These are phyloP conservation scores for Dysmachus trigonus DNA, from an alignment of 2,888 invertebrate genomes.

Conservation along the genomic window DNA sequence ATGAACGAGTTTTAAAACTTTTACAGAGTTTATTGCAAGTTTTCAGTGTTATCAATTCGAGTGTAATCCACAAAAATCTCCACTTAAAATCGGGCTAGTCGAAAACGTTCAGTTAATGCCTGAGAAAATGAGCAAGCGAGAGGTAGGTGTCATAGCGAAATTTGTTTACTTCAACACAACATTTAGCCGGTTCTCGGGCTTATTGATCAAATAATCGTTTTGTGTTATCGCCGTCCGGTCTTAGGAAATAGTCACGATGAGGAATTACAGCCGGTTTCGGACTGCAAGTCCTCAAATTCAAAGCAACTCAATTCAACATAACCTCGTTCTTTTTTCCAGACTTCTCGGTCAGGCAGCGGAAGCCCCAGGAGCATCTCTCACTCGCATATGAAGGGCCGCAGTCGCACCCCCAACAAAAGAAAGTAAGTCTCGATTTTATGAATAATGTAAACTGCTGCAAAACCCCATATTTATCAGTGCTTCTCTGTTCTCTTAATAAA, in stretches of 20 bases:
- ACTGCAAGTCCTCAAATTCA: not conserved
- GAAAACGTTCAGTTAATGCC: slow-evolving; percentile 22
- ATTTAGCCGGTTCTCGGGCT: not conserved
- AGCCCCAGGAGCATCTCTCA: slow-evolving; percentile 15
- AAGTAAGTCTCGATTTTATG: not conserved
- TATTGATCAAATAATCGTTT: slow-evolving; percentile 13
- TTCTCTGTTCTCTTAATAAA: too few relatives aligned
- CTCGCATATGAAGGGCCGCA: not conserved
- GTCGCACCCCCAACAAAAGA: not conserved
- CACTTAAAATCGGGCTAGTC: not conserved
- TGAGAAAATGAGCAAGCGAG: slow-evolving; percentile 57
- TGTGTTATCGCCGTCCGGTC: not conserved
- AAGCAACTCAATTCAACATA: not conserved
- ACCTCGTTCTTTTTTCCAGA: slow-evolving; percentile 45
- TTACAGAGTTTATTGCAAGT: not conserved
- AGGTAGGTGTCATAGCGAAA: slow-evolving; percentile 53
- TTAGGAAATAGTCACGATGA: not conserved
- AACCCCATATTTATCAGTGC: too few relatives aligned
- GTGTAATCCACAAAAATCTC: not conserved
- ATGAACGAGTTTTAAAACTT: not conserved
- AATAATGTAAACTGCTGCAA: not conserved
- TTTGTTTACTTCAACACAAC: not conserved
- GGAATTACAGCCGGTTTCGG: not conserved
- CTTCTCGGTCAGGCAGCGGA: slow-evolving; percentile 50
- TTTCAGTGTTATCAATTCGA: slow-evolving; percentile 13